A percentile compares a stretch with the other conserved stretches of the same genome.
Evolutionary conservation across 2,113 vertebrate genomes (phyloP).

Genomic region (Tychaedon coryphoeus): DNA sequence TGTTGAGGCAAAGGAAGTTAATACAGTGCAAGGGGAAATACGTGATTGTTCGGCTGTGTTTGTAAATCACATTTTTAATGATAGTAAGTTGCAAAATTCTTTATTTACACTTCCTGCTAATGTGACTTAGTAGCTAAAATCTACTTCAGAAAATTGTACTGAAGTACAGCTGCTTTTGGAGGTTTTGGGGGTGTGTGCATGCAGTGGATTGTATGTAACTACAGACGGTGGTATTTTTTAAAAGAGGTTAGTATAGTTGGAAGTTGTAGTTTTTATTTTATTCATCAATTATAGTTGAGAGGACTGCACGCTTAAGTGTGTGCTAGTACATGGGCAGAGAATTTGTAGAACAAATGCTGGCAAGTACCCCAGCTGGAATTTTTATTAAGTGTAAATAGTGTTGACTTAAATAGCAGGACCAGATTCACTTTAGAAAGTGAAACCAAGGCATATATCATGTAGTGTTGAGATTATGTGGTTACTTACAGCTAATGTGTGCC

Average conservation of each 20-base stretch:
- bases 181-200: neutral
- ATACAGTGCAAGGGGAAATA: neutral
- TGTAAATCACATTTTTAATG: neutral
- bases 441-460: fast-evolving
- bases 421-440: neutral
- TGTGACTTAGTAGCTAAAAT: neutral
- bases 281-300: fast-evolving
- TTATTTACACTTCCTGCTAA: neutral
- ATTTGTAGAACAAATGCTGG: neutral
- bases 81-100: neutral
- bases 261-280: neutral
- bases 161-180: neutral
- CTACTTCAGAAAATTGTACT: neutral
- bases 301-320: fast-evolving
- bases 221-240: neutral
- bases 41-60: fast-evolving
- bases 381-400: neutral
- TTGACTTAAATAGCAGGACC: neutral
- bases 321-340: neutral
- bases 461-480: neutral
- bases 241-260: neutral
- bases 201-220: neutral
- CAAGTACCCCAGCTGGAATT: too few species aligned
- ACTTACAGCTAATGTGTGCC: fast-evolving
- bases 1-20: neutral